phyloP scores from a whole-genome alignment of 1,140 invertebrate species.

The Aphis craccivora region DNA sequence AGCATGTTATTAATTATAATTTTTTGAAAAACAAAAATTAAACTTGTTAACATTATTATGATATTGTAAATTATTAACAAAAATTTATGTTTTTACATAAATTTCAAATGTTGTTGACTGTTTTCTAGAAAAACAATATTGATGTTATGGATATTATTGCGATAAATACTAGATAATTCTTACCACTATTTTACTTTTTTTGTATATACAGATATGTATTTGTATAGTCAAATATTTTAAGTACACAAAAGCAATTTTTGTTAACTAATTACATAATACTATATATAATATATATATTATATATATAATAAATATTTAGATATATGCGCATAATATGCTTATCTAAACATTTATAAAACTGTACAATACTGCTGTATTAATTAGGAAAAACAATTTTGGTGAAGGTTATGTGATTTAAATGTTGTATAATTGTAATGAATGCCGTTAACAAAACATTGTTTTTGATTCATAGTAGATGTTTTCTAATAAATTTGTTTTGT shows the following conservation, averaged over 20 bases:
- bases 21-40: not conserved
- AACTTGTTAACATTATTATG: slow-evolving; percentile 50
- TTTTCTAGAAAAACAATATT: slow-evolving; percentile 51
- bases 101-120: slow-evolving; percentile 54
- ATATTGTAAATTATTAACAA: slow-evolving; percentile 50
- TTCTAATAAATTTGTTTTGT: not conserved
- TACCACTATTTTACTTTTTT: slow-evolving; percentile 19
- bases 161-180: slow-evolving; percentile 49
- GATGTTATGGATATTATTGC: slow-evolving; percentile 35
- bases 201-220: slow-evolving; percentile 36
- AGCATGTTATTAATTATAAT: slow-evolving; percentile 44
- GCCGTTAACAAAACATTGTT: not conserved
- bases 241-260: slow-evolving; percentile 31
- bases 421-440: slow-evolving; percentile 22
- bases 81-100: slow-evolving; percentile 51
- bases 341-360: slow-evolving; percentile 10
- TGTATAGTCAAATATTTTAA: slow-evolving; percentile 47
- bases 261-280: slow-evolving; percentile 23
- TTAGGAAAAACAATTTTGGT: slow-evolving; percentile 40
- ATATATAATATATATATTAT: slow-evolving; percentile 4
- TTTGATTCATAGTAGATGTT: not conserved
- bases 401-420: slow-evolving; percentile 50
- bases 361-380: slow-evolving; percentile 4
- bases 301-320: not conserved
- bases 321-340: slow-evolving; percentile 1